phyloP scores from a whole-genome alignment of 2,888 invertebrate species.

The Pseudoips prasinana region DNA sequence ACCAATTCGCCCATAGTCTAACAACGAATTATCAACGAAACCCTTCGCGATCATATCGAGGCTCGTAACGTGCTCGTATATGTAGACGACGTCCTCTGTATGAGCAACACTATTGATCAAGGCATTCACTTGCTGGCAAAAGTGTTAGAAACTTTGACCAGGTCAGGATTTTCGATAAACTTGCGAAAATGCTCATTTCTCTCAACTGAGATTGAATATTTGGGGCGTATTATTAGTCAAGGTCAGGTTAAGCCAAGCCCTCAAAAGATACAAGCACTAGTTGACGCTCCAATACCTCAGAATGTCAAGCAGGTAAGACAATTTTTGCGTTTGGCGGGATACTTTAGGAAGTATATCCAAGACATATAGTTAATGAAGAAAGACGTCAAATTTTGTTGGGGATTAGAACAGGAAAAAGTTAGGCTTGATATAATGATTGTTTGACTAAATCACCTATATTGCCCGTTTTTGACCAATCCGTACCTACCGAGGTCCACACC shows the following conservation, averaged over 20 bases:
- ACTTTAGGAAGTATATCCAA: slow-evolving; percentile 8
- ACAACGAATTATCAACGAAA: neutral
- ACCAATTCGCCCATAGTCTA: slow-evolving; percentile 1
- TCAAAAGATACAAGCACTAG: slow-evolving; percentile 23
- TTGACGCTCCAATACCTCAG: slow-evolving; percentile 15
- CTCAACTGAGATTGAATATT: slow-evolving; percentile 25
- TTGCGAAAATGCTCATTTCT: slow-evolving; percentile 16
- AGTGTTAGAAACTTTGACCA: slow-evolving; percentile 1
- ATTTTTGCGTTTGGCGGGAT: slow-evolving; percentile 21
- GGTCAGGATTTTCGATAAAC: slow-evolving; percentile 27
- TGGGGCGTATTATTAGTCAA: slow-evolving; percentile 19
- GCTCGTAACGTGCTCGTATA: slow-evolving; percentile 1
- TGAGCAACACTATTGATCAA: neutral
- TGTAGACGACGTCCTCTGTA: neutral
- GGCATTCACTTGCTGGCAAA: slow-evolving; percentile 1
- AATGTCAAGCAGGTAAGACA: slow-evolving; percentile 29
- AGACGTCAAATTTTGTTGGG: slow-evolving; percentile 8
- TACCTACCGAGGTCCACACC: slow-evolving; percentile 16
- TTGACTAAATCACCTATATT: slow-evolving; percentile 19
- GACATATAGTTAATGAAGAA: slow-evolving; percentile 6
- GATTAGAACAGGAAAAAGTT: slow-evolving; percentile 4
- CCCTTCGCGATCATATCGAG: neutral
- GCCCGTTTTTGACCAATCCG: slow-evolving; percentile 14
- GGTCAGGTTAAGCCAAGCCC: slow-evolving; percentile 11
- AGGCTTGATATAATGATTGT: slow-evolving; percentile 4